These are phyloP conservation scores for Griposia aprilina DNA, from an alignment of 2,888 invertebrate genomes.

Conservation along the genomic window DNA sequence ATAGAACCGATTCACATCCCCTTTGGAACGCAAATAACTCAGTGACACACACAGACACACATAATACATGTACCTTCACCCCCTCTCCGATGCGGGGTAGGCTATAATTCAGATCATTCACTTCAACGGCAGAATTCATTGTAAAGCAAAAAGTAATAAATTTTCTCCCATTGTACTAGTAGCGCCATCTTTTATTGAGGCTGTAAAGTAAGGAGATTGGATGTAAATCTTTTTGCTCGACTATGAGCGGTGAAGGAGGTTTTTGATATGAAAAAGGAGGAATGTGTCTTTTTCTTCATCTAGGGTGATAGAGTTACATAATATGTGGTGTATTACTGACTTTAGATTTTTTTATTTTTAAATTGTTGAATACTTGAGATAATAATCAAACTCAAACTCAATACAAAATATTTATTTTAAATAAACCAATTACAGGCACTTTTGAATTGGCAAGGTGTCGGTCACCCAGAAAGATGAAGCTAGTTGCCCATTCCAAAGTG, in stretches of 20 bases:
- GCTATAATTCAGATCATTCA: slow-evolving; percentile 64
- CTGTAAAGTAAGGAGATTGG: slow-evolving; percentile 52
- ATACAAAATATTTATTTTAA: too few species aligned
- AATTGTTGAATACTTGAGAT: too few species aligned
- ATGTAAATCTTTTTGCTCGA: slow-evolving; percentile 56
- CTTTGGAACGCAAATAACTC: slow-evolving; percentile 48
- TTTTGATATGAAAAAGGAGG: slow-evolving; percentile 18
- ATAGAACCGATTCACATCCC: slow-evolving; percentile 35
- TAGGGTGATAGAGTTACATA: not conserved
- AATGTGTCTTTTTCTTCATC: not conserved
- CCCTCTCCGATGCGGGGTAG: slow-evolving; percentile 23
- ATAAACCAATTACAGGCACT: too few species aligned
- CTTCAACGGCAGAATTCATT: slow-evolving; percentile 45
- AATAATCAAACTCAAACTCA: too few species aligned
- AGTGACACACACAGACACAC: slow-evolving; percentile 30
- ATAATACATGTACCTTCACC: slow-evolving; percentile 13
- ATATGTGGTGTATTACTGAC: not conserved
- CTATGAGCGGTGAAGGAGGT: not conserved
- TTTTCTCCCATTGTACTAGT: slow-evolving; percentile 46
- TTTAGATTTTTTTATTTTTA: too few species aligned
- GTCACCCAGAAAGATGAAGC: too few species aligned
- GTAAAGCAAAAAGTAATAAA: slow-evolving; percentile 62
- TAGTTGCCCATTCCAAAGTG: too few species aligned
- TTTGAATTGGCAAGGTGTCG: too few species aligned
- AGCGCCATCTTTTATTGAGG: slow-evolving; percentile 62